Percentiles rank a stretch among this genome's conserved stretches.
Conservation (phyloP, 2,113 vertebrate genomes). For the Odocoileus hemionus region DNA sequence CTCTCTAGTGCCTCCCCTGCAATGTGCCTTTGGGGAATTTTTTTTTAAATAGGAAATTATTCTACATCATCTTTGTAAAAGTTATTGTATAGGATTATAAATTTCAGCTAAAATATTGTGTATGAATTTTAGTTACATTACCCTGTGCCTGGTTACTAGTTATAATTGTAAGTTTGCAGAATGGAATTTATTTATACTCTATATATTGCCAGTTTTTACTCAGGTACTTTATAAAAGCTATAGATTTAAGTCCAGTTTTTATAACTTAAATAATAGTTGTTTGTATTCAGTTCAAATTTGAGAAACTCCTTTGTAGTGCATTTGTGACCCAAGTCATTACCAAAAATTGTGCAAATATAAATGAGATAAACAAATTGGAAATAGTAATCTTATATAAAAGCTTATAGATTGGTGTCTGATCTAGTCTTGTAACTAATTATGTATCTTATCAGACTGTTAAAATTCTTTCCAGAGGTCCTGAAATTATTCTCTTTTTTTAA, state of each 20-base stretch:
- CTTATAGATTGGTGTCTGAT: neutral
- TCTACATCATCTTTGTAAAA: neutral
- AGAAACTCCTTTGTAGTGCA: slow-evolving; percentile 29
- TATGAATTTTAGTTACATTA: neutral
- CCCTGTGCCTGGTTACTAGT: neutral
- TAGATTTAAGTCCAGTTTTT: slow-evolving; percentile 48
- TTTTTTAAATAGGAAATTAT: neutral
- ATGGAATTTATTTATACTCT: neutral
- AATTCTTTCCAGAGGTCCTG: slow-evolving; percentile 11
- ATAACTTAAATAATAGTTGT: slow-evolving; percentile 33
- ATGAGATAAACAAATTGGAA: slow-evolving; percentile 6
- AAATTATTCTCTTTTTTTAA: slow-evolving; percentile 6
- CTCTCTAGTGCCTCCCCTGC: neutral
- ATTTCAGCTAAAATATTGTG: neutral
- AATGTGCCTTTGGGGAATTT: neutral
- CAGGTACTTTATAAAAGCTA: neutral
- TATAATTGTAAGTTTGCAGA: neutral
- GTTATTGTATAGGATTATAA: neutral
- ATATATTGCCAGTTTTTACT: neutral
- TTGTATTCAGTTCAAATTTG: slow-evolving; percentile 32
- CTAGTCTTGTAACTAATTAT: neutral
- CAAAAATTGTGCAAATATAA: neutral
- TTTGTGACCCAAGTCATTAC: slow-evolving; percentile 15
- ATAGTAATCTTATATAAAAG: neutral
- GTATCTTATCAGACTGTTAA: neutral